Conservation (phyloP, 2,888 invertebrate genomes). For the Stenotaenia linearis region DNA sequence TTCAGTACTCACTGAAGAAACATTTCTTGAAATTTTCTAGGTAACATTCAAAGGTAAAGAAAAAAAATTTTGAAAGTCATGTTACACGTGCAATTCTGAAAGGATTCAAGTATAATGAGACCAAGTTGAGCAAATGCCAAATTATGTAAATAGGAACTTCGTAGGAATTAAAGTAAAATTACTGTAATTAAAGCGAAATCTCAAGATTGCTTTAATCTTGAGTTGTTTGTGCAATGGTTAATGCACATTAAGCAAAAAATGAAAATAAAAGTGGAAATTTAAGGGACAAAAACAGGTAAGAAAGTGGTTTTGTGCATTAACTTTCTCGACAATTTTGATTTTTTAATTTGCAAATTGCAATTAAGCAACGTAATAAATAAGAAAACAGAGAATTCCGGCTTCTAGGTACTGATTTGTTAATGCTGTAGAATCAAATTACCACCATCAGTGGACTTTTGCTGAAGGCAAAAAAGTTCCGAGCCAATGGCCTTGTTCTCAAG, state of each 20-base stretch:
- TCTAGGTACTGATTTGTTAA: background rate
- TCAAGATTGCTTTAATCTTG: background rate
- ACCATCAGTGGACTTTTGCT: background rate
- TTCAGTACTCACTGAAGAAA: background rate
- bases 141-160: background rate
- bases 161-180: background rate
- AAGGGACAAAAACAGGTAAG: too few species aligned
- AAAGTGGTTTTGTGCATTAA: too few species aligned
- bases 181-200: background rate
- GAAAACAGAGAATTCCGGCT: background rate
- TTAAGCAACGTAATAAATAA: background rate
- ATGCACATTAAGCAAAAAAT: background rate
- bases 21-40: background rate
- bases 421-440: background rate
- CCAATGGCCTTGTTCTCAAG: slow-evolving; percentile 9
- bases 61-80: background rate
- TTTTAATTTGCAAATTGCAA: background rate
- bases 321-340: background rate
- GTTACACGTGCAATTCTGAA: background rate
- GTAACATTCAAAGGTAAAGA: background rate
- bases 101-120: background rate
- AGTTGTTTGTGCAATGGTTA: background rate
- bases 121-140: background rate
- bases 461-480: background rate
- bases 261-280: too few species aligned